A percentile compares a stretch with the other conserved stretches of the same genome.
Conservation (phyloP, 2,113 vertebrate genomes). For the Elanus axillaris region DNA sequence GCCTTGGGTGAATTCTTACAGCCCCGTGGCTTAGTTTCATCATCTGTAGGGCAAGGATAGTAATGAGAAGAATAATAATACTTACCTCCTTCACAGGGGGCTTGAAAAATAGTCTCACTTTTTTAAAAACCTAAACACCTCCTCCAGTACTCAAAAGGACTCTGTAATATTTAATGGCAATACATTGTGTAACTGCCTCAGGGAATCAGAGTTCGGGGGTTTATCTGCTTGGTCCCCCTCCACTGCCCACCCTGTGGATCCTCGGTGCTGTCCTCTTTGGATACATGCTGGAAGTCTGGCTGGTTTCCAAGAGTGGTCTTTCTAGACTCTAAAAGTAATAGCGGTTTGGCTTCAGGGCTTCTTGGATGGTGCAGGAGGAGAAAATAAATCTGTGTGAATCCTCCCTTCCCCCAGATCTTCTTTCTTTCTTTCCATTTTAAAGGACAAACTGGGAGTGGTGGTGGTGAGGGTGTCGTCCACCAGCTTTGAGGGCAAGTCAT, state of each 20-base stretch:
- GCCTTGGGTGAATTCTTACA: conserved; percentile 2
- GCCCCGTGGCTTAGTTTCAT: neutral
- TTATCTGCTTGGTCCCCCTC: neutral
- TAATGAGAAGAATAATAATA: neutral
- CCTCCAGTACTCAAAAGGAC: neutral
- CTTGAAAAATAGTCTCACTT: neutral
- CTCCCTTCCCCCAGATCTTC: neutral
- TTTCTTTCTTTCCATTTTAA: neutral
- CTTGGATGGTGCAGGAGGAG: neutral
- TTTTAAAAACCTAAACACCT: neutral
- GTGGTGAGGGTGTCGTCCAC: neutral
- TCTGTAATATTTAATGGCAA: neutral
- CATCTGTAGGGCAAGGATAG: neutral
- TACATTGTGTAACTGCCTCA: neutral
- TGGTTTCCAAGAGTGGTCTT: neutral
- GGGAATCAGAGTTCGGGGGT: neutral
- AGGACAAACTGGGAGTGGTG: neutral
- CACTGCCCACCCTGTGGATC: neutral
- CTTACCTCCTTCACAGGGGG: neutral
- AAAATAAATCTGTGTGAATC: neutral
- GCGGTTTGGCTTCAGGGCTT: neutral
- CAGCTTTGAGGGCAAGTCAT: neutral
- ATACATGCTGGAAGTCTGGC: neutral
- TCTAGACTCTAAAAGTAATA: neutral
- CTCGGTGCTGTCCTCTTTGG: neutral